Evolutionary conservation across 2,888 invertebrate species (phyloP), one percentile per base, ranked within the genome.

Genomic region (Eugnorisma glareosa): DNA sequence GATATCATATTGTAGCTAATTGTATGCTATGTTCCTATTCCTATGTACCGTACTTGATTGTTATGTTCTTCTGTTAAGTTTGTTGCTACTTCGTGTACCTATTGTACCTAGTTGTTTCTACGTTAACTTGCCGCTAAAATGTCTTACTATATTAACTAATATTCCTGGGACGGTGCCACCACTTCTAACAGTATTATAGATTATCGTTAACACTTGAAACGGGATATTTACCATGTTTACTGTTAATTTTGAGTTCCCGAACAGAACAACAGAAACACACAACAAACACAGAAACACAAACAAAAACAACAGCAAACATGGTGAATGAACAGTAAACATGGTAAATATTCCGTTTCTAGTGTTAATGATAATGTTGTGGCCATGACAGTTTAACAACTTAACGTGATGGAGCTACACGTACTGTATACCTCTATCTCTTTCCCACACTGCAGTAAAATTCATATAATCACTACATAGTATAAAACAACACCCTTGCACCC

Each of bases 21-120:
- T 59, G 7, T 54, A 61, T 48, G n/a, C 18, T 51, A n/a, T 73
- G 75, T 83, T 79, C 59, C 28, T 83, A 83, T 63, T 59, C 28
- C 40, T 40, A 15, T 21, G 11, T 37, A 48, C 40, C 40, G 24
- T 51, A 70, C 59, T 54, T 64, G 43, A n/a, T 77, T 59, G 69
- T 84, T 80, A 64, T 77, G 31, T 57, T 64, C 59, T 72, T 67
- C 40, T 76, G 83, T 81, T 84, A 83, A 75, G 79, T 82, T 82
- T 82, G 51, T 69, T 18, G 45, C 78, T 43, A 69, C 45, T 69
- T 8, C 57, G 70, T 69, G 75, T 24, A 70, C 64, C 54, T 63
- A 6, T 54, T 24, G 61, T 43, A 57, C 10, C n/a, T n/a, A n/a
- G n/a, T 66, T 61, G n/a, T 51, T 13, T 28, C 37, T 57, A 59